phyloP scores from a whole-genome alignment of 2,888 invertebrate genomes.

The Pyrrhosoma nymphula region DNA sequence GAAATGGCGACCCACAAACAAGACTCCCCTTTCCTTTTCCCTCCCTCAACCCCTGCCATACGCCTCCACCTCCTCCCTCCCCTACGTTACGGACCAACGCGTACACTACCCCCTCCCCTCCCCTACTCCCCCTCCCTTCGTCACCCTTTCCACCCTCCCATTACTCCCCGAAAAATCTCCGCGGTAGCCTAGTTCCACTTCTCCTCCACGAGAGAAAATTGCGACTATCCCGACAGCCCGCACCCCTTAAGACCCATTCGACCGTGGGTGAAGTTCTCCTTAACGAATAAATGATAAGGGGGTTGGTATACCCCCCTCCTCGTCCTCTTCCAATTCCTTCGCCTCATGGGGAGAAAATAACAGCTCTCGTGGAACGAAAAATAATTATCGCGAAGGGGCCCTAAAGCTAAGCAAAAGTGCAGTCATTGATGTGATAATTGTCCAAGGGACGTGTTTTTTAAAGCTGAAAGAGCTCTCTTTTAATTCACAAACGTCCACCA shows the following conservation, averaged over 20 bases:
- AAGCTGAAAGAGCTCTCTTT: no score
- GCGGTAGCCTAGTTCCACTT: conserved; percentile 38
- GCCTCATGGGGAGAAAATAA: background rate
- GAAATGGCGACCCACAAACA: conserved; percentile 66
- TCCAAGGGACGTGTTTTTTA: background rate
- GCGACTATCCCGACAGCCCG: background rate
- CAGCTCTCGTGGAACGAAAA: background rate
- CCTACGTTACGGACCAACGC: background rate
- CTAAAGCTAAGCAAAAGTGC: background rate
- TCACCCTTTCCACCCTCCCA: background rate
- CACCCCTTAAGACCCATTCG: background rate
- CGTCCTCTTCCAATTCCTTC: no score
- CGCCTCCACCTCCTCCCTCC: background rate
- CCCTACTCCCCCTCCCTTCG: background rate
- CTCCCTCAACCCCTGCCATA: background rate
- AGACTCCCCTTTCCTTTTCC: conserved; percentile 28
- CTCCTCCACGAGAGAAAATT: background rate
- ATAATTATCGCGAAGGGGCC: background rate
- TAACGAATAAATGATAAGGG: background rate
- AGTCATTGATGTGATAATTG: background rate
- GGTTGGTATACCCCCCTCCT: no score
- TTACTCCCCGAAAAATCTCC: background rate
- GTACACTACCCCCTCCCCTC: background rate
- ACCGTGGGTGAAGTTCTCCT: background rate
- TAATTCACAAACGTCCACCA: no score